Evolutionary conservation across 2,113 vertebrate genomes (phyloP).

Genomic region (Ceratotherium simum): DNA sequence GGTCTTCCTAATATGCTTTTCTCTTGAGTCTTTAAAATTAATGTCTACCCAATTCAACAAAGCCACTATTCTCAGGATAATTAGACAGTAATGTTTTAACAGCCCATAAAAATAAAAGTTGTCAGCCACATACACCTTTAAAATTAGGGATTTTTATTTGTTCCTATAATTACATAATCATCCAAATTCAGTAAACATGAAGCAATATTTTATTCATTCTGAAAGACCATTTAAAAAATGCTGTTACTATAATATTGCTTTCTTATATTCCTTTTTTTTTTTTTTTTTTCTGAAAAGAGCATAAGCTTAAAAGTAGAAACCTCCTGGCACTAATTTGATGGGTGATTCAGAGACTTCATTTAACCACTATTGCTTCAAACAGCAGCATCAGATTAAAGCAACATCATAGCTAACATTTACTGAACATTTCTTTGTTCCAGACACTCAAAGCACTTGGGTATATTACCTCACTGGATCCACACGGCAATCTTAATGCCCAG

Average conservation of each 20-base stretch:
- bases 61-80: slow-evolving; percentile 53
- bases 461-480: background rate
- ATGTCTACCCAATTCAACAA: slow-evolving; percentile 14
- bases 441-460: background rate
- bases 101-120: slow-evolving; percentile 60
- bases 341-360: background rate
- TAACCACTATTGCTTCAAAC: background rate
- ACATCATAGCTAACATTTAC: background rate
- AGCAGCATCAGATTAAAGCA: background rate
- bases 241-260: background rate
- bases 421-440: background rate
- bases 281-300: background rate
- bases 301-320: background rate
- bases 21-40: slow-evolving; percentile 59
- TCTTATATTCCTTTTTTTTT: background rate
- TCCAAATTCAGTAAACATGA: slow-evolving; percentile 42
- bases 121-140: slow-evolving; percentile 36
- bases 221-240: slow-evolving; percentile 41
- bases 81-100: slow-evolving; percentile 63
- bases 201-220: slow-evolving; percentile 33
- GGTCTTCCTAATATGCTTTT: background rate
- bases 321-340: background rate
- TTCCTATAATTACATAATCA: slow-evolving; percentile 61
- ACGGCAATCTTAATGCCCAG: background rate
- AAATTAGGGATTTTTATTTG: slow-evolving; percentile 60